These are phyloP conservation scores for Holothuria leucospilota DNA, from an alignment of 53 echinoderm and acorn worm species.

Conservation along the genomic window DNA sequence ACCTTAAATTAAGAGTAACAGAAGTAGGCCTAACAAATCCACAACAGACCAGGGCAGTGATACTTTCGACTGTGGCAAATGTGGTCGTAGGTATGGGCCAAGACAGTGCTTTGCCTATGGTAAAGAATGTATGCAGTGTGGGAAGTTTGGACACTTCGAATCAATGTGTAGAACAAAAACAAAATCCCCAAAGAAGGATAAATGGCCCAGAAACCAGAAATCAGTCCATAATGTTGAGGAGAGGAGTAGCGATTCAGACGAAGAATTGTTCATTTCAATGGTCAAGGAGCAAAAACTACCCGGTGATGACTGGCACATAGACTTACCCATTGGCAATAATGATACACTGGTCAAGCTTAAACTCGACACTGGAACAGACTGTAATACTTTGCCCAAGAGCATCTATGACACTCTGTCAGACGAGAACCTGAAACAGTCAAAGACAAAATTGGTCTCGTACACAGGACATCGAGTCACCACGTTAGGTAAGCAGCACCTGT, in stretches of 20 bases:
- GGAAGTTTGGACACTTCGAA: background rate
- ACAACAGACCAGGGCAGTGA: background rate
- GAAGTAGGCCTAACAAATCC: no score
- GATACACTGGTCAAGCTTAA: background rate
- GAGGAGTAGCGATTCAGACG: background rate
- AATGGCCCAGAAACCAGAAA: background rate
- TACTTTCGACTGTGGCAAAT: background rate
- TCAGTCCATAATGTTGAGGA: background rate
- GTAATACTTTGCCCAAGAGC: background rate
- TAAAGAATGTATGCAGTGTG: background rate
- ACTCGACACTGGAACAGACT: background rate
- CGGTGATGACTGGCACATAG: background rate
- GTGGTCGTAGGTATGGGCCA: background rate
- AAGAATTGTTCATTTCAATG: background rate
- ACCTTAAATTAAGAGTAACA: no score
- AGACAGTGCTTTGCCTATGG: background rate
- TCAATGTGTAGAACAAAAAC: constrained; percentile 1
- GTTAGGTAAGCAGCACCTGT: background rate
- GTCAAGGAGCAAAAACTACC: background rate
- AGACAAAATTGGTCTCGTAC: constrained; percentile 3
- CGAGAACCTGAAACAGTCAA: background rate
- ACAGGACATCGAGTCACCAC: background rate
- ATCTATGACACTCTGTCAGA: background rate
- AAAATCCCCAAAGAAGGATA: background rate
- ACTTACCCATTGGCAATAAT: background rate